Evolutionary conservation across 2,888 invertebrate species (phyloP).

Genomic region (Nematopogon swammerdamellus): DNA sequence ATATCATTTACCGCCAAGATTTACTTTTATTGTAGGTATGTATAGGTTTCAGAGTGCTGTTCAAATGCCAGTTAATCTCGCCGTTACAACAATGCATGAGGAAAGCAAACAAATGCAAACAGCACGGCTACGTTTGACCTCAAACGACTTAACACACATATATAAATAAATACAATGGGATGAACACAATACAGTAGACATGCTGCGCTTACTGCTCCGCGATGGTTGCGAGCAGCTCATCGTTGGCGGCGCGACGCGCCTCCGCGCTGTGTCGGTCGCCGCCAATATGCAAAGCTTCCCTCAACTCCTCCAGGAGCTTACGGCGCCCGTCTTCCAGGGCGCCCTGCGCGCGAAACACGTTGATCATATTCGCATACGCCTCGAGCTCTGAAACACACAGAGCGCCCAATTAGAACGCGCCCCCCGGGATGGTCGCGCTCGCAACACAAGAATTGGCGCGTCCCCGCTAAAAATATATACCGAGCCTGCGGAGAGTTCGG

Average conservation of each 20-base stretch:
- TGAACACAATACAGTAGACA: no score
- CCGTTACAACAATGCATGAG: no score
- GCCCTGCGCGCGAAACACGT: constrained; percentile 91
- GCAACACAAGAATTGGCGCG: not conserved
- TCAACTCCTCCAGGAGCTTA: constrained; percentile 78
- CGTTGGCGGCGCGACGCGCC: constrained; percentile 87
- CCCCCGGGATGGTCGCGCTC: not conserved
- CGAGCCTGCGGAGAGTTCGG: constrained; percentile 81
- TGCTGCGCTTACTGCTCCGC: constrained; percentile 75
- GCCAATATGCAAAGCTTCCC: constrained; percentile 79
- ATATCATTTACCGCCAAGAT: no score
- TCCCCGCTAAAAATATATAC: constrained; percentile 57
- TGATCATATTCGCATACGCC: constrained; percentile 86
- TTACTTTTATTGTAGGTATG: no score
- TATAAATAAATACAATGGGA: no score
- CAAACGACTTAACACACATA: no score
- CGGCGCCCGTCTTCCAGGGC: constrained; percentile 80
- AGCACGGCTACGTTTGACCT: no score
- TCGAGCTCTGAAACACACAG: constrained; percentile 73
- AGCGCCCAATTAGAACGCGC: not conserved
- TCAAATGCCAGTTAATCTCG: no score
- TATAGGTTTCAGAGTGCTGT: no score
- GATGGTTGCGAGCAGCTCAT: constrained; percentile 84
- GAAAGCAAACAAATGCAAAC: no score
- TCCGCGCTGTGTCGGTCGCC: constrained; percentile 91